Base-by-base conservation (phyloP, 2,113 vertebrate species). In the Phalacrocorax brasilianus region DNA sequence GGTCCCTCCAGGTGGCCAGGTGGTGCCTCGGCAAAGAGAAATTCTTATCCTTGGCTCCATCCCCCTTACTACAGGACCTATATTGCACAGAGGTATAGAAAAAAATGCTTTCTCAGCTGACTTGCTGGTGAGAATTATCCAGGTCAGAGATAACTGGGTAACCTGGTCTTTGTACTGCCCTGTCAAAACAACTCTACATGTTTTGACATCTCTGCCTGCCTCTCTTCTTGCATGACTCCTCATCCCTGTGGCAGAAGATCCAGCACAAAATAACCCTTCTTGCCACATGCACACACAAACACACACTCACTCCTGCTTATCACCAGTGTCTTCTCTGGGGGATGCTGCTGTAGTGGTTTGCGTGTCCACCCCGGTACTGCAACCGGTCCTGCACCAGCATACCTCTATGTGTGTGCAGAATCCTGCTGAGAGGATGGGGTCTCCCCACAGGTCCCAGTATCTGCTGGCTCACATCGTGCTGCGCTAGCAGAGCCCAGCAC, bases 241-340 rank as follows among this genome's bases (percentile, higher is more conserved):
- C 2, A 2, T 30, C 22, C 26, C 38, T 11, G 1, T 33, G 30
- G 45, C 2, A 1, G 63, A 72, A 82, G 52, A 76, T 44, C 53
- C 35, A 68, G 19, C 67, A 59, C 17, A 68, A 91, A 83, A 79
- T 19, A 63, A 50, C 15, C 30, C 50, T 77, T 65, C 59, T 56
- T 61, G 49, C 44, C 67, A 47, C 38, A 38, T 0, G 0, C 21
- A 35, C 1, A 2, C 30, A 63, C 10, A 21, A 40, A 56, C 38
- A 85, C 33, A 85, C 32, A 7, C 16, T 75, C 44, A 10, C 27
- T 76, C 63, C 38, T 52, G 47, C 49, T 42, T 30, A 45, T 62
- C 1, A 19, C 27, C 62, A 4, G 8, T 30, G 35, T n/a, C 35
- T 61, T 83, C 30, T 52, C 58, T 0, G 1, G 11, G 45, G 18